Evolutionary conservation across 2,797 vertebrate species (phyloP).

Genomic region (Sorex maritimensis): DNA sequence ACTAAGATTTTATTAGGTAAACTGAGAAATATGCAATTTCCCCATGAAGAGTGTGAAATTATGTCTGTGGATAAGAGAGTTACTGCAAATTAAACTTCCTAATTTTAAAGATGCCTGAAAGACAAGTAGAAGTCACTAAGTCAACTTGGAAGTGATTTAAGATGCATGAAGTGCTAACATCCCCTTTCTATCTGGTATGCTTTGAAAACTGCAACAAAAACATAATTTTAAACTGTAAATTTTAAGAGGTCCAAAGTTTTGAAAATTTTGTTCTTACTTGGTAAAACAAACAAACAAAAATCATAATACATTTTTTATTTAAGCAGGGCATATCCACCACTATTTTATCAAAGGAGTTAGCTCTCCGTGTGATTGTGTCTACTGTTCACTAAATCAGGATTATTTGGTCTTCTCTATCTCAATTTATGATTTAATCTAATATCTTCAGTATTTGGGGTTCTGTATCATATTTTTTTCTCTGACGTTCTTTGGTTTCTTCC

Average conservation of each 20-base stretch:
- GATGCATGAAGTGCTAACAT: not conserved
- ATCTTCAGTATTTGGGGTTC: not conserved
- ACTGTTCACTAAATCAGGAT: not conserved
- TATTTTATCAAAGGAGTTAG: not conserved
- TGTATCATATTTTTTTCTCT: not conserved
- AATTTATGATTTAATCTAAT: not conserved
- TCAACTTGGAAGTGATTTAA: conserved; percentile 38
- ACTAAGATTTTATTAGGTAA: not conserved
- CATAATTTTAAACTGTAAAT: not conserved
- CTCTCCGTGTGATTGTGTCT: not conserved
- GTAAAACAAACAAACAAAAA: not conserved
- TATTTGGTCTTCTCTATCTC: not conserved
- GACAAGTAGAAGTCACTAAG: not conserved
- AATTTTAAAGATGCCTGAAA: not conserved
- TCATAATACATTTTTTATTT: conserved; percentile 24
- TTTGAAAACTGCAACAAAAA: not conserved
- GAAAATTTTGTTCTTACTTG: not conserved
- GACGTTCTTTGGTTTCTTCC: not conserved
- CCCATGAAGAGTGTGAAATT: not conserved
- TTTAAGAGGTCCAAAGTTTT: not conserved
- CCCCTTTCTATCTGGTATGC: not conserved
- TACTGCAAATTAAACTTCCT: not conserved
- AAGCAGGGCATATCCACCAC: not conserved
- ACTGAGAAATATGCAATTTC: not conserved
- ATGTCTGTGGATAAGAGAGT: not conserved